phyloP scores from a whole-genome alignment of 2,113 vertebrate genomes.

The Geococcyx californianus region DNA sequence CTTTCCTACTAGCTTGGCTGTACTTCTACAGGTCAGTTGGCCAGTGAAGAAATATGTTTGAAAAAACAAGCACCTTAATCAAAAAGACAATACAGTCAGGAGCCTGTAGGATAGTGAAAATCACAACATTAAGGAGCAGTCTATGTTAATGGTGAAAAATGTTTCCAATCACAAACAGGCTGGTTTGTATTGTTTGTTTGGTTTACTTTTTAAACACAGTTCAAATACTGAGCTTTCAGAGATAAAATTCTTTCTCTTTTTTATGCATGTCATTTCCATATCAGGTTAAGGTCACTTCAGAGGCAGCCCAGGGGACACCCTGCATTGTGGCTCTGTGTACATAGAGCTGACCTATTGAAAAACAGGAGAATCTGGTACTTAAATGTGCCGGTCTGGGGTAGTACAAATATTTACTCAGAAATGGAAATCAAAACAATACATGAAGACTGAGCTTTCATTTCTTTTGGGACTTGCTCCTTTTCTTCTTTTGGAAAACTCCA shows the following conservation, averaged over 20 bases:
- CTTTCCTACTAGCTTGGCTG: neutral
- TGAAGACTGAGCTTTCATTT: conserved; percentile 49
- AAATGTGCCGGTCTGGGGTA: neutral
- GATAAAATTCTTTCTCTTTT: conserved; percentile 18
- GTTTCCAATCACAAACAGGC: conserved; percentile 24
- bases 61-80: neutral
- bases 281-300: conserved; percentile 7
- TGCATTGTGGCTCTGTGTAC: neutral
- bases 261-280: neutral
- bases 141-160: conserved; percentile 6
- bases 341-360: neutral
- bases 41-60: neutral
- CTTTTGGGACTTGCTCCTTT: conserved; percentile 41
- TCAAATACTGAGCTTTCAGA: conserved; percentile 32
- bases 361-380: conserved; percentile 6
- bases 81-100: neutral
- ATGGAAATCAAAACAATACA: conserved; percentile 47
- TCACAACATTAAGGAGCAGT: neutral
- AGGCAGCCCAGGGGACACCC: neutral
- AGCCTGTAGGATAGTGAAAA: neutral
- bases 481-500: conserved; percentile 1
- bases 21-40: neutral
- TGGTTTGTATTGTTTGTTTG: neutral
- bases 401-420: conserved; percentile 63
- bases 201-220: neutral